These are phyloP conservation scores for Triops longicaudatus DNA, from an alignment of 1,140 invertebrate genomes.

Conservation along the genomic window DNA sequence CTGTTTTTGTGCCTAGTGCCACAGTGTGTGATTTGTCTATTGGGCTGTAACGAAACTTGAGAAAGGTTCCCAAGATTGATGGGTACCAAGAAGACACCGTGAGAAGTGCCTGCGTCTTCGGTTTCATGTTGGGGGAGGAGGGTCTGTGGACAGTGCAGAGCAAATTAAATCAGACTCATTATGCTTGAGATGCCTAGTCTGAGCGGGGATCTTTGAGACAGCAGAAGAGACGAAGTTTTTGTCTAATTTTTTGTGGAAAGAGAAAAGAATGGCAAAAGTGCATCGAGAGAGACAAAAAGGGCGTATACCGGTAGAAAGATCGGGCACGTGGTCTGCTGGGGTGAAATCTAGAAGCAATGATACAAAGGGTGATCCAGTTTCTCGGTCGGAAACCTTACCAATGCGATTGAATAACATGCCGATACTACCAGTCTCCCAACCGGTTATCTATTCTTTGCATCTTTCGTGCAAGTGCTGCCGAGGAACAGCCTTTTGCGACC, in stretches of 20 bases:
- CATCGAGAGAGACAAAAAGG: not conserved
- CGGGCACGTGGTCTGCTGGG: not conserved
- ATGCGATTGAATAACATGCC: not conserved
- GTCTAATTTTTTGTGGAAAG: not conserved
- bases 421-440: not conserved
- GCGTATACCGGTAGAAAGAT: not conserved
- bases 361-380: not conserved
- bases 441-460: not conserved
- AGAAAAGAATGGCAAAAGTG: not conserved
- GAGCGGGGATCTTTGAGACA: not conserved
- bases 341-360: not conserved
- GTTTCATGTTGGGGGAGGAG: not conserved
- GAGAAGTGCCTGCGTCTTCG: not conserved
- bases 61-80: conserved; percentile 7
- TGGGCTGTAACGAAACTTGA: conserved; percentile 7
- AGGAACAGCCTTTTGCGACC: conserved; percentile 7
- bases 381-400: conserved; percentile 1
- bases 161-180: not conserved
- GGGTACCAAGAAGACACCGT: not conserved
- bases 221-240: not conserved
- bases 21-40: not conserved
- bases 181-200: not conserved
- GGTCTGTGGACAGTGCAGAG: not conserved
- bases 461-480: not conserved
- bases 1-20: not conserved